Conservation (phyloP, 2,113 vertebrate genomes). For the Paradoxurus hermaphroditus region DNA sequence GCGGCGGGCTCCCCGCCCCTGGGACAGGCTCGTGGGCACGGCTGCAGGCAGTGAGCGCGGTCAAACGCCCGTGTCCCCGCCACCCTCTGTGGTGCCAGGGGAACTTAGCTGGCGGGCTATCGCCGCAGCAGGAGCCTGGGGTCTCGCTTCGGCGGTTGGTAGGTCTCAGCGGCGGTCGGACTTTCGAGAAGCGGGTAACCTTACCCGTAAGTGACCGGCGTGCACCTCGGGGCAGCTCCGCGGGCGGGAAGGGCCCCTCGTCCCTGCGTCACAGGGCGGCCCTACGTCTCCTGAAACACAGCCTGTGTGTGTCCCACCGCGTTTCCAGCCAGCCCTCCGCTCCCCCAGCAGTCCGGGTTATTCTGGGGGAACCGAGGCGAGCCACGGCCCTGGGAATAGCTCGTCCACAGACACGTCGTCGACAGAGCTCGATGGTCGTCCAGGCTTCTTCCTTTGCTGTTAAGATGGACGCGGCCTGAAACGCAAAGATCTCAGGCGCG, state of each 20-base stretch:
- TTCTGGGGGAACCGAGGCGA: not conserved
- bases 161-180: too few species aligned
- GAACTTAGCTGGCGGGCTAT: accelerated
- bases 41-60: accelerated
- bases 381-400: not conserved
- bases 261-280: not conserved
- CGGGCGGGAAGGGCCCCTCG: accelerated
- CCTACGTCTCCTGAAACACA: accelerated
- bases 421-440: not conserved
- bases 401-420: too few species aligned
- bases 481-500: not conserved
- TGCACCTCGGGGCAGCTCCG: not conserved
- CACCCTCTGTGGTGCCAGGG: accelerated
- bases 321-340: accelerated
- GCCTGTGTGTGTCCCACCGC: accelerated
- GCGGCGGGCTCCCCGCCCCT: accelerated
- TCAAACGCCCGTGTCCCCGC: not conserved
- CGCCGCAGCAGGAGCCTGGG: accelerated
- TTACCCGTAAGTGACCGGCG: accelerated
- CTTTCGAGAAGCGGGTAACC: too few species aligned
- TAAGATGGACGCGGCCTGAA: not conserved
- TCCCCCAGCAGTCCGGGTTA: accelerated
- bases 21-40: accelerated
- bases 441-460: too few species aligned
- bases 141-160: not conserved